Conservation (phyloP, 1,140 invertebrate species). For the Halictus rubicundus region DNA sequence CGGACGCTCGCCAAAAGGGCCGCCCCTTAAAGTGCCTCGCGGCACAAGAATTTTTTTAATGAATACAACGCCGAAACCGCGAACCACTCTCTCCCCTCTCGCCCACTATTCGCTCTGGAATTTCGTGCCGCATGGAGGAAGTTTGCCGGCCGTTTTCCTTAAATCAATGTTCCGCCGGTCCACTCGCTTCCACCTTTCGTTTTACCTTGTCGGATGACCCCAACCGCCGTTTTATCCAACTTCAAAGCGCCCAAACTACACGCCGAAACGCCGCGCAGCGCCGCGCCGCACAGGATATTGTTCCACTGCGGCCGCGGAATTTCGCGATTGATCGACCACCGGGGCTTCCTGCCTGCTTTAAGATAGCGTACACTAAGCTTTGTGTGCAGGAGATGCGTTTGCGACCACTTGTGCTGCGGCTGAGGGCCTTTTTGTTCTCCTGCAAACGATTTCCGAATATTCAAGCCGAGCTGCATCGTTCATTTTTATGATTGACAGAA, state of each 20-base stretch:
- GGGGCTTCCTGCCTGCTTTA: slow-evolving; percentile 40
- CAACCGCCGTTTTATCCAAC: slow-evolving; percentile 10
- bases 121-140: background rate
- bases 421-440: too few species aligned
- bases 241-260: slow-evolving; percentile 4
- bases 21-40: slow-evolving; percentile 25
- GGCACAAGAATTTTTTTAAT: slow-evolving; percentile 5
- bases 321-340: background rate
- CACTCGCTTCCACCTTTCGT: too few species aligned
- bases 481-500: too few species aligned
- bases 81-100: too few species aligned
- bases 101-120: too few species aligned
- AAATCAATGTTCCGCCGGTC: slow-evolving; percentile 19
- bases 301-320: background rate
- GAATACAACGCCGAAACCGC: background rate
- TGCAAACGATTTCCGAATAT: too few species aligned
- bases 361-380: slow-evolving; percentile 18
- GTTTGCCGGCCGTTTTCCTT: slow-evolving; percentile 23
- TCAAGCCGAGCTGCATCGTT: too few species aligned
- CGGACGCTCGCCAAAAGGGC: slow-evolving; percentile 26
- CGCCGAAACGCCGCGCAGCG: too few species aligned
- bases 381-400: too few species aligned
- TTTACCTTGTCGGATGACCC: background rate
- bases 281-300: background rate
- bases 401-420: too few species aligned